Base-by-base conservation (phyloP, 2,797 vertebrate species). In the Platyrinchus mystaceus region DNA sequence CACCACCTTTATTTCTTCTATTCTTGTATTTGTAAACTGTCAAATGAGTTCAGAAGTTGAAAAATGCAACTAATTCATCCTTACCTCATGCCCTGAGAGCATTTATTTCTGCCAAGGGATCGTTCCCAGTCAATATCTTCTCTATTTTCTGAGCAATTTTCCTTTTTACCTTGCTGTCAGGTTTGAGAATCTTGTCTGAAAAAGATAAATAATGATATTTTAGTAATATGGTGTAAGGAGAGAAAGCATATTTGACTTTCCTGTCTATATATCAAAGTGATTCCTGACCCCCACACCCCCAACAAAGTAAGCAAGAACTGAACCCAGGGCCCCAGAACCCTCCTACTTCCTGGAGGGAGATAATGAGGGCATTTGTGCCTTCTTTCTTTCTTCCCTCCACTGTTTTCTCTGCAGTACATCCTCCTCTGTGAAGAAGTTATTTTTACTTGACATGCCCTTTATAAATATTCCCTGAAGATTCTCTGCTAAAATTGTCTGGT, bases 81-180 rank as follows among this genome's bases (percentile, higher is more conserved):
- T 84, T 84, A 68, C 1, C 9, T 6, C 19, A 14, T 27, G 1
- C 2, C 5, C 5, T 5, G 2, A 12, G 9, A 1, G 1, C 8
- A 22, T 52, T 36, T 60, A 34, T 63, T 89, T 79, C 36, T 66
- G 1, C 8, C 27, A 19, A 66, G 12, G 26, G 8, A 22, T 47
- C 4, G 62, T 78, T 78, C 43, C 36, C 28, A 50, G 7, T 32
- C 55, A 30, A 46, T 6, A 14, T 21, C 30, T 44, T 68, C 34
- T 67, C 37, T 53, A 10, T 39, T 49, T 77, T 88, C 59, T 50
- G 6, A 6, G 43, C 60, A 37, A 24, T 39, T 34, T 8, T 66
- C 56, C 53, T n/a, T 78, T 36, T 68, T 76, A 46, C 4, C 2
- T 58, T 63, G 19, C 44, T 63, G 32, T 43, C 36, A 69, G 50